Conservation (phyloP, 2,888 invertebrate genomes). For the Uloborus plumipes region DNA sequence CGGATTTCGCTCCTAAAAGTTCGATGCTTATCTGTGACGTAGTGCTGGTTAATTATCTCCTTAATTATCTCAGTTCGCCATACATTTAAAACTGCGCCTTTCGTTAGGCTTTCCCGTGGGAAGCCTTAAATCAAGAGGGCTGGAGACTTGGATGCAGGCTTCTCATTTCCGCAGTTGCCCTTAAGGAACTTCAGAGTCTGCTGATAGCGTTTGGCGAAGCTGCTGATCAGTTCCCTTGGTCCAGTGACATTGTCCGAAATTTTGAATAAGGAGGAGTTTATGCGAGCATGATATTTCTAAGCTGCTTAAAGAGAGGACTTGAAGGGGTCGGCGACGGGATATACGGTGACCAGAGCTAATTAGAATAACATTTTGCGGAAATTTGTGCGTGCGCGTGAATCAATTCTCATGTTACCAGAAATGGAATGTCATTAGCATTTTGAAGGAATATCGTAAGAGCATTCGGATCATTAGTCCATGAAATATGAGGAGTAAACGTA, state of each 20-base stretch:
- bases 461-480: constrained; percentile 20
- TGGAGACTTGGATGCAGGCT: constrained; percentile 15
- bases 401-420: constrained; percentile 18
- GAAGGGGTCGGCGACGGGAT: constrained; percentile 6
- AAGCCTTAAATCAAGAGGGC: constrained; percentile 30
- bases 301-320: constrained; percentile 44
- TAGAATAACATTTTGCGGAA: constrained; percentile 29
- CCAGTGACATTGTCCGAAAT: constrained; percentile 25
- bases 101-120: constrained; percentile 29
- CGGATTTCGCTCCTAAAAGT: constrained; percentile 22
- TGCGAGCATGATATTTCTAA: constrained; percentile 11
- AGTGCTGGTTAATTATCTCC: constrained; percentile 33
- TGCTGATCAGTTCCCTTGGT: constrained; percentile 30
- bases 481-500: constrained; percentile 5
- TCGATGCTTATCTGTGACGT: constrained; percentile 16
- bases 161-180: constrained; percentile 29
- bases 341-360: constrained; percentile 41
- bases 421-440: constrained; percentile 23
- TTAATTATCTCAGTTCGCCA: constrained; percentile 22
- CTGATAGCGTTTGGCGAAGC: constrained; percentile 32
- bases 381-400: constrained; percentile 14
- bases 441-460: constrained; percentile 9
- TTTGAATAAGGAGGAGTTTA: constrained; percentile 33
- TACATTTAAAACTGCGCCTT: constrained; percentile 33
- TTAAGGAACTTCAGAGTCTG: constrained; percentile 22